These are phyloP conservation scores for Colius striatus DNA, from an alignment of 2,113 vertebrate genomes.

Conservation along the genomic window DNA sequence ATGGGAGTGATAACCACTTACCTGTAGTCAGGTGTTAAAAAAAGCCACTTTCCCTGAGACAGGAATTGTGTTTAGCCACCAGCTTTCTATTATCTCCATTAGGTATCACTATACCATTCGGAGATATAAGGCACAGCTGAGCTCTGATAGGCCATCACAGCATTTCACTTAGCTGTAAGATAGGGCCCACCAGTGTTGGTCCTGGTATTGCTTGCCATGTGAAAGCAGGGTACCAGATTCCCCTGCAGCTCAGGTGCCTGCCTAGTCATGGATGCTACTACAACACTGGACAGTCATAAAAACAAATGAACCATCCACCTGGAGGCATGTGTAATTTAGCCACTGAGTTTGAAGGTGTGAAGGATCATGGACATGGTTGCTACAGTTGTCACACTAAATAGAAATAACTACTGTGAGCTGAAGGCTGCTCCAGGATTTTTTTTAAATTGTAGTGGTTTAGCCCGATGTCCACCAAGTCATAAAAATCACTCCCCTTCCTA, in stretches of 20 bases:
- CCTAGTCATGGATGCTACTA: background rate
- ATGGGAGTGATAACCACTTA: background rate
- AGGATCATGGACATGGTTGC: background rate
- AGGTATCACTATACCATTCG: rapidly evolving
- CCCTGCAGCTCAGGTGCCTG: rapidly evolving
- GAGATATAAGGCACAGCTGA: background rate
- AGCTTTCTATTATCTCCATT: background rate
- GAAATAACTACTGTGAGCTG: background rate
- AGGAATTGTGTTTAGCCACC: background rate
- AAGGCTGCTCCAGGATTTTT: background rate
- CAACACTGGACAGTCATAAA: background rate
- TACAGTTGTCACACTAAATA: background rate
- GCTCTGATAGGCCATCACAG: background rate
- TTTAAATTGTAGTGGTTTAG: no score
- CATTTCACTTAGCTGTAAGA: background rate
- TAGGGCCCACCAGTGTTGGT: rapidly evolving
- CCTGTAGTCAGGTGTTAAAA: background rate
- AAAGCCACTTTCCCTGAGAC: background rate
- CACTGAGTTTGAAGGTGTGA: background rate
- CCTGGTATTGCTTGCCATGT: background rate
- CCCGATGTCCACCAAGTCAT: no score
- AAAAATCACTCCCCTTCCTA: no score
- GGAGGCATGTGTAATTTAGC: background rate
- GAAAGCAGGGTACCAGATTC: background rate
- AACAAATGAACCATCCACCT: background rate